A percentile compares a stretch with the other conserved stretches of the same genome.
These are phyloP conservation scores for Caenorhabditis drosophilae DNA, from an alignment of 2,888 invertebrate species.

Conservation along the genomic window DNA sequence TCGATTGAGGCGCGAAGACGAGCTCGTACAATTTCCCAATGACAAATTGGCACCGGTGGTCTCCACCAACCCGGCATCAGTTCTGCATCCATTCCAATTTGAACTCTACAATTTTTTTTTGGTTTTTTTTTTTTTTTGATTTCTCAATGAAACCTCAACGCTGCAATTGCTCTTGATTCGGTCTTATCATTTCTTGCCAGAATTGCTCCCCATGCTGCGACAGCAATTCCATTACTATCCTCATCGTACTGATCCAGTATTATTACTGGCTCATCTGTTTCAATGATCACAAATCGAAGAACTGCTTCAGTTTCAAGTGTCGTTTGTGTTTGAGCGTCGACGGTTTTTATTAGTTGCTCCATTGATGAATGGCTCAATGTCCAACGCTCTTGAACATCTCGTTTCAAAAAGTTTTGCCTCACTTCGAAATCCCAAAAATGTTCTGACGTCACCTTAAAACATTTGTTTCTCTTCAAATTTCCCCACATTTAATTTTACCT, in stretches of 20 bases:
- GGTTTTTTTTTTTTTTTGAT: too few species aligned
- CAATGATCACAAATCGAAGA: conserved; percentile 39
- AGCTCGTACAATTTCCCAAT: conserved; percentile 52
- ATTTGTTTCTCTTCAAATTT: neutral
- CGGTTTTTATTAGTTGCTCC: conserved; percentile 41
- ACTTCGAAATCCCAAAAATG: conserved; percentile 64
- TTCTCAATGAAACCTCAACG: too few species aligned
- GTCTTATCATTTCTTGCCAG: conserved; percentile 42
- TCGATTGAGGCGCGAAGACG: conserved; percentile 46
- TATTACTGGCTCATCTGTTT: conserved; percentile 34
- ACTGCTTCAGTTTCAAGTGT: conserved; percentile 36
- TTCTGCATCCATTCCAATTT: conserved; percentile 46
- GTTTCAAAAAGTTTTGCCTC: conserved; percentile 32
- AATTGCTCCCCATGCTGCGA: conserved; percentile 66
- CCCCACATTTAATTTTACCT: conserved; percentile 11
- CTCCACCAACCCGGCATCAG: conserved; percentile 35
- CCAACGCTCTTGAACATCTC: conserved; percentile 54
- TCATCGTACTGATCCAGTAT: conserved; percentile 47
- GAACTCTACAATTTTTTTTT: conserved; percentile 37
- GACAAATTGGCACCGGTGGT: conserved; percentile 38
- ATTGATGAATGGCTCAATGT: conserved; percentile 33
- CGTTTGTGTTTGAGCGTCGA: conserved; percentile 41
- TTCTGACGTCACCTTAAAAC: conserved; percentile 42
- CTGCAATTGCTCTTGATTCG: conserved; percentile 32
- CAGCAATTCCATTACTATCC: conserved; percentile 51